These are phyloP conservation scores for Gasterosteus aculeatus DNA, from an alignment of 2,113 vertebrate species.

Conservation along the genomic window DNA sequence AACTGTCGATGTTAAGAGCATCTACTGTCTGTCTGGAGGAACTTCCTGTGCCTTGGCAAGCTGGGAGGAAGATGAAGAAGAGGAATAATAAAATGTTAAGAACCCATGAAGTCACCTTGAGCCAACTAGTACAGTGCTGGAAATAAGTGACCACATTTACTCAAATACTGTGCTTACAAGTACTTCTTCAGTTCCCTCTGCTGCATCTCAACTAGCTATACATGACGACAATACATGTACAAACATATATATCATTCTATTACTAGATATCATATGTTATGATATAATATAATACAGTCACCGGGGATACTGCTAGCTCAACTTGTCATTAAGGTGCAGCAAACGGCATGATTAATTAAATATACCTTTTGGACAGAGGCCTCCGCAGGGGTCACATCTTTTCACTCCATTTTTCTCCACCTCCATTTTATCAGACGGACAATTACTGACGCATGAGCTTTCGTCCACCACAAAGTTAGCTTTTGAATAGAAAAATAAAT, in stretches of 20 bases:
- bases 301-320: not conserved
- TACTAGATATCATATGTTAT: not conserved
- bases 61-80: conserved; percentile 64
- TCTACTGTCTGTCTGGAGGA: conserved; percentile 86
- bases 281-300: not conserved
- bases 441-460: conserved; percentile 91
- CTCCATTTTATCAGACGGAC: conserved; percentile 89
- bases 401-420: conserved; percentile 89
- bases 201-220: not conserved
- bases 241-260: not conserved
- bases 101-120: not conserved
- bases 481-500: conserved; percentile 52
- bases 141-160: not conserved
- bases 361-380: conserved; percentile 92
- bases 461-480: conserved; percentile 91
- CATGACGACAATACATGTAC: not conserved
- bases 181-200: not conserved
- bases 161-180: not conserved
- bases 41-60: conserved; percentile 86
- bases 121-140: not conserved
- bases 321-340: not conserved
- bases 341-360: not conserved
- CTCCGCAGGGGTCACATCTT: conserved; percentile 88
- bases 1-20: conserved; percentile 89
- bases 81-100: not conserved